Percentiles rank a stretch among this genome's conserved stretches.
Conservation (phyloP, 2,113 vertebrate genomes). For the Perca flavescens region DNA sequence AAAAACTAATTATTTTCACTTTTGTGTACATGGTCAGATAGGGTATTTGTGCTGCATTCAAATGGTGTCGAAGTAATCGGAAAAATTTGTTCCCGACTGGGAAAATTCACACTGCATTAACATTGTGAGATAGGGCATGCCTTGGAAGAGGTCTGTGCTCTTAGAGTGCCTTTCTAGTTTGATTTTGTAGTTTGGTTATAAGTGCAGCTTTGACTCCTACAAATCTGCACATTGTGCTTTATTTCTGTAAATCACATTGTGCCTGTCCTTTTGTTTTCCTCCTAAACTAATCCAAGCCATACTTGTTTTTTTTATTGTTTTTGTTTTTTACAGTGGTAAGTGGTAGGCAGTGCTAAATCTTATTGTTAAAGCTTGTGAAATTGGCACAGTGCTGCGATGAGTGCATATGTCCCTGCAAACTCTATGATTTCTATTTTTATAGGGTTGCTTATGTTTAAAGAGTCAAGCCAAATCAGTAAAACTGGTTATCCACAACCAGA, state of each 20-base stretch:
- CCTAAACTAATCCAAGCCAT: slow-evolving; percentile 27
- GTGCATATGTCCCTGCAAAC: slow-evolving; percentile 10
- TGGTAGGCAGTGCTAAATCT: slow-evolving; percentile 11
- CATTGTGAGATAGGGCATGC: no score
- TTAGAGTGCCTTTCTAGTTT: no score
- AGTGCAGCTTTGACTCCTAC: neutral
- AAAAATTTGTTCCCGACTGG: no score
- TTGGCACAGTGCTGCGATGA: neutral
- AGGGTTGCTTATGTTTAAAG: slow-evolving; percentile 25
- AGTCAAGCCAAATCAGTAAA: slow-evolving; percentile 17
- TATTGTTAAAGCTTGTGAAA: slow-evolving; percentile 20
- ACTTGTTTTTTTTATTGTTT: neutral
- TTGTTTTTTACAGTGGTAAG: neutral
- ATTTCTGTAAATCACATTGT: neutral
- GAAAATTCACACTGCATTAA: no score
- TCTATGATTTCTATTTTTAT: slow-evolving; percentile 19
- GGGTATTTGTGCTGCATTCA: no score
- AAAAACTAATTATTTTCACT: no score
- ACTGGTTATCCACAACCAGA: slow-evolving; percentile 15
- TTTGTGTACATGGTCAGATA: no score
- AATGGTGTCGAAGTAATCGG: no score
- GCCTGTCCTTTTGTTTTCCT: neutral
- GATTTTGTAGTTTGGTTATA: neutral
- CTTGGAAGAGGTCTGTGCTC: no score
- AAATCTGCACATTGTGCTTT: slow-evolving; percentile 7